Base-by-base conservation (phyloP, 2,797 vertebrate genomes). In the Chaetophractus vellerosus region DNA sequence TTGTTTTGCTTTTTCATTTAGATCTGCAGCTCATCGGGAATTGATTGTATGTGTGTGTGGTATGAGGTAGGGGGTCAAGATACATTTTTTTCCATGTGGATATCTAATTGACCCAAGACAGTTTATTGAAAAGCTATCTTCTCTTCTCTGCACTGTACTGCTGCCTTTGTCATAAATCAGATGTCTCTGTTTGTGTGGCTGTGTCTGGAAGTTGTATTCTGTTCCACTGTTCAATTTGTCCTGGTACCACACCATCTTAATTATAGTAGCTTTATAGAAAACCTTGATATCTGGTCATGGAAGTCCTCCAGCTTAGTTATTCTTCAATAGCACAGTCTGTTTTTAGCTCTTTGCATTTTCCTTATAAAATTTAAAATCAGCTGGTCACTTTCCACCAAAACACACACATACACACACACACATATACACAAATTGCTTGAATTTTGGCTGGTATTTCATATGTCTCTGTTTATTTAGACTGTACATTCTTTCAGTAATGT, bases 321-420 rank as follows among this genome's bases (percentile, higher is more conserved):
- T 87, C 45, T 57, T 88, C 75, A 88, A 0, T 59, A 76, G 33
- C 64, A 21, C 21, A 16, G 9, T 69, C 57, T 57, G 0, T 28
- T 83, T 80, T 50, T 55, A 15, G 33, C 36, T 52, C 6, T 79
- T 83, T 36, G 31, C 11, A 52, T 52, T 88, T 88, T 45, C 11
- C 36, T 24, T 45, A 41, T 66, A 78, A 24, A 69, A 71, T 84
- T 88, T 85, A 82, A 71, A 55, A 50, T 68, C 23, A 80, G 14
- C 31, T 89, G 86, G 28, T 83, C 41, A 68, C 36, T 79, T 83
- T 83, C 41, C n/a, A 92, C 61, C 15, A n/a, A 63, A 59, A 94
- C 81, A 81, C 23, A 28, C 74, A 36, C 33, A 31, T 6, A 52
- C 50, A 36, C 33, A 31, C 9, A 52, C 50, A n/a, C n/a, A n/a